A percentile compares a stretch with the other conserved stretches of the same genome.
Conservation (phyloP, 2,888 invertebrate species). For the Cremastobaeus sp. region DNA sequence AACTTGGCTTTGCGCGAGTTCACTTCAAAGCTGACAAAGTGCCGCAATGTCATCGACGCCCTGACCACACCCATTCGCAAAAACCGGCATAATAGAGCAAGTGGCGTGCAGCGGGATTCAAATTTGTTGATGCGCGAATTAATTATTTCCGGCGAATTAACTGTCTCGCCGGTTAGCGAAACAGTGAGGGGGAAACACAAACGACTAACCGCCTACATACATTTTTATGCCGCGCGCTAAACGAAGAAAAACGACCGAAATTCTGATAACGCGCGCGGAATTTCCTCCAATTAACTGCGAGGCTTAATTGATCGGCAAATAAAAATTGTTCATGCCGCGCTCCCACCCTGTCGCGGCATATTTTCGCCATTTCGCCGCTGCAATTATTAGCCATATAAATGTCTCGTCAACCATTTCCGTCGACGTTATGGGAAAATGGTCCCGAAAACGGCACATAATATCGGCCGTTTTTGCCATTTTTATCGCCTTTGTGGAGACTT, state of each 20-base stretch:
- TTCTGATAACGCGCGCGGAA: slow-evolving; percentile 8
- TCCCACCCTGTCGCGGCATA: too few relatives aligned
- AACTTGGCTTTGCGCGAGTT: too few relatives aligned
- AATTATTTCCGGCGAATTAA: slow-evolving; percentile 6
- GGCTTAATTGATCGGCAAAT: too few relatives aligned
- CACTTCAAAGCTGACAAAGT: too few relatives aligned
- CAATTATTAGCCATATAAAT: too few relatives aligned
- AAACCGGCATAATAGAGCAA: background rate
- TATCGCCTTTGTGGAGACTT: too few relatives aligned
- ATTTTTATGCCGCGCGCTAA: background rate
- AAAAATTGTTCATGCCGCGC: too few relatives aligned
- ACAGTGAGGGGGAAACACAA: background rate
- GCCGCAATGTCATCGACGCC: background rate
- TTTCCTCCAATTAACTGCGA: slow-evolving; percentile 5
- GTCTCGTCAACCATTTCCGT: too few relatives aligned
- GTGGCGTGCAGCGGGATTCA: background rate
- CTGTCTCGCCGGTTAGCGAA: slow-evolving; percentile 4
- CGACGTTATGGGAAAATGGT: too few relatives aligned
- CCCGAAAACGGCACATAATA: too few relatives aligned
- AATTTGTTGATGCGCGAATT: background rate
- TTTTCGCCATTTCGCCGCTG: too few relatives aligned
- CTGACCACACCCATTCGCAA: background rate
- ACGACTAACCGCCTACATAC: background rate
- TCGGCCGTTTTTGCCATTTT: too few relatives aligned
- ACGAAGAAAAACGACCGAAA: slow-evolving; percentile 7